phyloP scores from a whole-genome alignment of 2,113 vertebrate species.

The Myrmophylax atrothorax region DNA sequence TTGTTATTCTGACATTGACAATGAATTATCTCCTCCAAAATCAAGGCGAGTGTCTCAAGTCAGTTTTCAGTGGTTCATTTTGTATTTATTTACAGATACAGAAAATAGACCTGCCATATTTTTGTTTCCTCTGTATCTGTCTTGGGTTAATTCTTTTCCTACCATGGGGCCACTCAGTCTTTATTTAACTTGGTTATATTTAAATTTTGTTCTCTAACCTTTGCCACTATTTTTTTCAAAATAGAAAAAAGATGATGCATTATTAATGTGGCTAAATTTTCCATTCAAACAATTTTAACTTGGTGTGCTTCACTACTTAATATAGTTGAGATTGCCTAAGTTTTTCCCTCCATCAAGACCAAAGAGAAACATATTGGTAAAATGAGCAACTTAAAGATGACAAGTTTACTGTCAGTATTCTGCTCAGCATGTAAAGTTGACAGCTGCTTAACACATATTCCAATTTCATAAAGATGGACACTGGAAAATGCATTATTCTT shows the following conservation, averaged over 20 bases:
- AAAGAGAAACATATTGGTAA: constrained; percentile 36
- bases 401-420: constrained; percentile 29
- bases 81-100: constrained; percentile 4
- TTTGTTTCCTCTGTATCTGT: constrained; percentile 30
- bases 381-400: constrained; percentile 32
- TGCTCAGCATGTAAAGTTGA: constrained; percentile 40
- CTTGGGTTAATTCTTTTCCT: constrained; percentile 19
- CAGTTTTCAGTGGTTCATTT: constrained; percentile 3
- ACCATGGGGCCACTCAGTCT: not conserved
- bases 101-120: not conserved
- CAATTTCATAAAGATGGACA: constrained; percentile 21
- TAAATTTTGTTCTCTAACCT: constrained; percentile 37
- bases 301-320: constrained; percentile 2
- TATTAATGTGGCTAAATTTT: constrained; percentile 50
- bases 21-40: not conserved
- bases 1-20: not conserved
- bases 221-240: constrained; percentile 25
- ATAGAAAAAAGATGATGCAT: constrained; percentile 44
- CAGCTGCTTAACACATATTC: constrained; percentile 24
- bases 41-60: not conserved
- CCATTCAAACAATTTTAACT: constrained; percentile 34
- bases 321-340: constrained; percentile 28
- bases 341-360: not conserved
- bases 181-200: constrained; percentile 36
- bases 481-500: constrained; percentile 48